Evolutionary conservation across 2,888 invertebrate species (phyloP), one percentile per base, ranked within the genome.

Genomic region (Epinotia brunnichana): DNA sequence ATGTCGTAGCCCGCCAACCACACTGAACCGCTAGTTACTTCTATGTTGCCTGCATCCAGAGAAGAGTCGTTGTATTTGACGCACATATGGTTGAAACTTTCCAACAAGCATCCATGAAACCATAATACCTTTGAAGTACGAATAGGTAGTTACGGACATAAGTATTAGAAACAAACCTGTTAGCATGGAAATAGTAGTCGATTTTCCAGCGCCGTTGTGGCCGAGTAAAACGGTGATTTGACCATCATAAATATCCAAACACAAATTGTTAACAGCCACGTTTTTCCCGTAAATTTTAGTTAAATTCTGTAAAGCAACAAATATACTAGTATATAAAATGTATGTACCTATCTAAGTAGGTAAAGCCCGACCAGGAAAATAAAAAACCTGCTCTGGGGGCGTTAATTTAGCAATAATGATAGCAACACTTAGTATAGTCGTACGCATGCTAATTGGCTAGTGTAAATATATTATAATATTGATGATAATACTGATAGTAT

Each of bases 161-260:
- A 48, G n/a, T 48, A 48, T 48, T 35, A 35, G 48, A 70, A 51
- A 59, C 72, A 74, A 80, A 95, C 95, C 98, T 53, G 98, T 98
- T 57, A 98, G 89, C 96, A 98, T 98, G 0, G 97, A 97, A 94
- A 98, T 98, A 1, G 98, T 97, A 0, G 98, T 98, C 0, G 98
- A 98, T 92, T 98, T 98, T 11, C 98, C 98, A 62, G 98, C 98
- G 3, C 98, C 98, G 82, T 97, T 98, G 80, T 94, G 94, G 0
- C 94, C 94, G 10, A 94, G 83, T 53, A 94, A 77, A 0, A 97
- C 97, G 0, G 98, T 98, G 75, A 98, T 98, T 90, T 98, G 98
- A 74, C 96, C 96, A 82, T 97, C 96, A 83, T 96, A 98, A 94
- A 98, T 96, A 80, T 97, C 97, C 74, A 98, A 81, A n/a, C 94